Evolutionary conservation across 2,113 vertebrate species (phyloP).

Genomic region (Lonchura striata): DNA sequence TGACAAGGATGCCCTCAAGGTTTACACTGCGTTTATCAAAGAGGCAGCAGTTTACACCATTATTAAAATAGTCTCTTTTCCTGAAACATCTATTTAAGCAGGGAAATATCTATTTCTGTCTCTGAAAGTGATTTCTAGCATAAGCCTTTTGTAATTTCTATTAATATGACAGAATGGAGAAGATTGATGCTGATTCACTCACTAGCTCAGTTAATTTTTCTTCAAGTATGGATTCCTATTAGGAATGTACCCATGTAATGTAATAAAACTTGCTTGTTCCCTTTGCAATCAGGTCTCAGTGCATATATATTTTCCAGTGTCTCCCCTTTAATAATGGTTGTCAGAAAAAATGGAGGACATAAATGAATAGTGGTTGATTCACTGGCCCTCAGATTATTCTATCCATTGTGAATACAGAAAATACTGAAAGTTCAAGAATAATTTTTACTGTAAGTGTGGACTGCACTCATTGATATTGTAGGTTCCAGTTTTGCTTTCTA

Average conservation of each 20-base stretch:
- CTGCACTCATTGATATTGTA: neutral
- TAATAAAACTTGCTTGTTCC: slow-evolving; percentile 17
- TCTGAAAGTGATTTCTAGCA: slow-evolving; percentile 68
- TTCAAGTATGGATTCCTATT: slow-evolving; percentile 34
- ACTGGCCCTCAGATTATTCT: neutral
- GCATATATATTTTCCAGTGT: neutral
- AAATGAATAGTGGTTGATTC: slow-evolving; percentile 7
- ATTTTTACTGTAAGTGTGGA: neutral
- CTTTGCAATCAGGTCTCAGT: neutral
- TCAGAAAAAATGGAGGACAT: neutral
- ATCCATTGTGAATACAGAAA: neutral
- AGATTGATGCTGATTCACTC: slow-evolving; percentile 50
- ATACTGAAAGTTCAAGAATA: neutral
- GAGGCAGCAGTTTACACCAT: slow-evolving; percentile 35
- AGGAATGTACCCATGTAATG: neutral
- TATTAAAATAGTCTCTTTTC: slow-evolving; percentile 71
- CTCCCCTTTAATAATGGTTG: slow-evolving; percentile 22
- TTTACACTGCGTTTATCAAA: slow-evolving; percentile 37
- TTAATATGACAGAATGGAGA: slow-evolving; percentile 66
- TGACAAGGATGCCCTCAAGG: slow-evolving; percentile 59
- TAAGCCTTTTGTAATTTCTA: slow-evolving; percentile 59
- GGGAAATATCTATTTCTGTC: slow-evolving; percentile 49
- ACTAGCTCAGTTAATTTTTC: slow-evolving; percentile 62
- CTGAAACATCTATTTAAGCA: slow-evolving; percentile 63
- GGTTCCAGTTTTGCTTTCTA: neutral